phyloP scores from a whole-genome alignment of 2,888 invertebrate species.

The Drepana falcataria region DNA sequence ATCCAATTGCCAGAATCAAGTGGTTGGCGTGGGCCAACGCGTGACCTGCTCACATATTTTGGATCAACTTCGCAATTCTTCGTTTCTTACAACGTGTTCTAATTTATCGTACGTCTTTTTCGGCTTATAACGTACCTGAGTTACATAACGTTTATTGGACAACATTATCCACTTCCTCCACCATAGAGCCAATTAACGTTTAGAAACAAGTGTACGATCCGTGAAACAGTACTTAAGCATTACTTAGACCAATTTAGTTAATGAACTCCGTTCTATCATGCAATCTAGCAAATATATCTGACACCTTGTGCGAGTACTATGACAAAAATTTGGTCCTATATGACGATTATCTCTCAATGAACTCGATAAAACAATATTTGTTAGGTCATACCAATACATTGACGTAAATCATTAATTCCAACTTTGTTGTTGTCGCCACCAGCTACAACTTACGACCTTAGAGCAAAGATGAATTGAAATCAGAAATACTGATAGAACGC shows the following conservation, averaged over 20 bases:
- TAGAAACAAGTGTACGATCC: neutral
- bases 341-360: too few relatives aligned
- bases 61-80: slow-evolving; percentile 16
- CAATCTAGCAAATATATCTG: neutral
- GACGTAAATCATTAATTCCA: too few relatives aligned
- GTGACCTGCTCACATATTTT: slow-evolving; percentile 62
- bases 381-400: too few relatives aligned
- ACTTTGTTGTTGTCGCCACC: too few relatives aligned
- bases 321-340: too few relatives aligned
- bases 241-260: neutral
- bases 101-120: slow-evolving; percentile 3
- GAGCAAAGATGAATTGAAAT: neutral
- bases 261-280: neutral
- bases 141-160: neutral
- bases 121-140: neutral
- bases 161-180: slow-evolving; percentile 1
- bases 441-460: neutral
- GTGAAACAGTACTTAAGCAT: neutral
- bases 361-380: too few relatives aligned
- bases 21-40: slow-evolving; percentile 75
- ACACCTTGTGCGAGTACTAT: neutral
- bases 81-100: slow-evolving; percentile 6
- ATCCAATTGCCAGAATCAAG: slow-evolving; percentile 71
- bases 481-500: too few relatives aligned
- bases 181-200: slow-evolving; percentile 1